Base-by-base conservation (phyloP, 2,888 invertebrate genomes). In the Rapana venosa region DNA sequence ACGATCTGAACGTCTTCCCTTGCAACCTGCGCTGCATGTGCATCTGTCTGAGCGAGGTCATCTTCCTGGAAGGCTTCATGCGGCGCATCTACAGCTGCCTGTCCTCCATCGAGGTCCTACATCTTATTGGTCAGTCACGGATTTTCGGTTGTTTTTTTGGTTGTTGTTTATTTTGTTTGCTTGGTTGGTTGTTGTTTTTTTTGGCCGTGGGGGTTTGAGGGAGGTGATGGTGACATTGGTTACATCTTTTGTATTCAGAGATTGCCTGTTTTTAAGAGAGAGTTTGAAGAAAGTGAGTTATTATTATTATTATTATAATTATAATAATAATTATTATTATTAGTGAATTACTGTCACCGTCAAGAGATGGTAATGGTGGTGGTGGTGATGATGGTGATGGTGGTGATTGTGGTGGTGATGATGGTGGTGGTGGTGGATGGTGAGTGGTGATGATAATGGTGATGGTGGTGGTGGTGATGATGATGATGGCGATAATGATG, bases 11-110 rank as follows among this genome's bases (percentile, higher is more conserved):
- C 96, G 98, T 99, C 32, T 99, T 99, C 96, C 99, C 99, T 4
- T 99, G 99, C 20, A 99, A 99, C 96, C 97, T 99, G 90, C 97
- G 98, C 85, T 99, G 99, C 96, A 97, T 99, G 96, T 98, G 98
- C 96, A 98, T 99, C 95, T 99, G 99, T 93, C 97, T 99, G 79
- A 99, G 99, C 0, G 99, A 99, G 96, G 99, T 99, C 92, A 99
- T 99, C 96, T 99, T 99, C 97, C 98, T 99, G 98, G 99, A 99
- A 96, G 99, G 99, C 26, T 99, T 99, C 96, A 99, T 99, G 98
- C 97, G 99, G 93, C 99, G 99, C 96, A 99, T 99, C 92, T 99
- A 99, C 96, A 99, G 99, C 96, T 99, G 99, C 95, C 99, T 99
- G 95, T 99, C 99, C 93, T 99, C 99, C 8, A 96, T 99, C 90